A percentile compares a stretch with the other conserved stretches of the same genome.
These are phyloP conservation scores for Xenopus petersii DNA, from an alignment of 2,797 vertebrate genomes.

Conservation along the genomic window DNA sequence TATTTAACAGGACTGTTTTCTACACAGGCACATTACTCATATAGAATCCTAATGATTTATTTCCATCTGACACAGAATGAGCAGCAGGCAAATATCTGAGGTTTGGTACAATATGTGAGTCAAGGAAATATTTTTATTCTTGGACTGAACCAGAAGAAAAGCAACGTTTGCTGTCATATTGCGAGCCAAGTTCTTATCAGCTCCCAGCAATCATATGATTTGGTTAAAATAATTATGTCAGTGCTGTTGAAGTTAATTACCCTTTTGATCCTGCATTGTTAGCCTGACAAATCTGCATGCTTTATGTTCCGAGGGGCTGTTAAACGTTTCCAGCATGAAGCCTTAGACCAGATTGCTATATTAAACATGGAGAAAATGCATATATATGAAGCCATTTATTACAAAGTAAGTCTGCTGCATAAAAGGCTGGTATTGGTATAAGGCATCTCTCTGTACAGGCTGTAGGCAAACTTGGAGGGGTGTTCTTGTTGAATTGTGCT, in stretches of 20 bases:
- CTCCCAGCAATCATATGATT: constrained; percentile 2
- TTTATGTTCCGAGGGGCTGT: background rate
- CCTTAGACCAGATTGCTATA: background rate
- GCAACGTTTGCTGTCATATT: background rate
- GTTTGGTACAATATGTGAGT: background rate
- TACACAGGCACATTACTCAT: too few relatives aligned
- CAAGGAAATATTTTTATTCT: background rate
- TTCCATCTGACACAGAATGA: background rate
- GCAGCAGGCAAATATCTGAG: background rate
- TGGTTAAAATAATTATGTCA: background rate
- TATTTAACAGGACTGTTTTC: too few relatives aligned
- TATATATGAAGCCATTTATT: too few relatives aligned
- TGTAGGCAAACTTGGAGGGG: too few relatives aligned
- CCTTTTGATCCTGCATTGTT: background rate
- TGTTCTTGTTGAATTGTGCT: too few relatives aligned
- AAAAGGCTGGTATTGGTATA: too few relatives aligned
- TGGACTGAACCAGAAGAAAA: background rate
- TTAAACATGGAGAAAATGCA: too few relatives aligned
- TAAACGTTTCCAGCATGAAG: background rate
- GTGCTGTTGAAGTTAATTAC: background rate
- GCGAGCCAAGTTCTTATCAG: background rate
- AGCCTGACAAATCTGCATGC: background rate
- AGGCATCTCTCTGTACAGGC: too few relatives aligned
- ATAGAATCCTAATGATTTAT: background rate
- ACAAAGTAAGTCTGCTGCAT: too few relatives aligned